These are phyloP conservation scores for Paratrypauchen microcephalus DNA, from an alignment of 2,797 vertebrate genomes.

Conservation along the genomic window DNA sequence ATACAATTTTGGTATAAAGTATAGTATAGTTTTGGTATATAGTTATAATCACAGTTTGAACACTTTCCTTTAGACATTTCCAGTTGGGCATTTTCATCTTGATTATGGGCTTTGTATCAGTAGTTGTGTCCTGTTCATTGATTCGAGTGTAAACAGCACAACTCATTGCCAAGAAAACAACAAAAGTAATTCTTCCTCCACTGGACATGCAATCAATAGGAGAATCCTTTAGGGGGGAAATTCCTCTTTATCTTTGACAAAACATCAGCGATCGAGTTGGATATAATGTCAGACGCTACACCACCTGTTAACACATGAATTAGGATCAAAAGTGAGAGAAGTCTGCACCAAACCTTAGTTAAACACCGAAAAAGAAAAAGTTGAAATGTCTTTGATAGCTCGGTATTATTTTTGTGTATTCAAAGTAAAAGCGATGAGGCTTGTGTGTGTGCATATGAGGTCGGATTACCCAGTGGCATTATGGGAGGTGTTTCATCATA, in stretches of 20 bases:
- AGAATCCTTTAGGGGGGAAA: neutral
- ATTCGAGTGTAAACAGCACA: conserved; percentile 1
- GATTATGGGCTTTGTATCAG: neutral
- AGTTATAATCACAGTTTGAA: neutral
- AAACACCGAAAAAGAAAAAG: neutral
- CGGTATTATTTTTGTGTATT: neutral
- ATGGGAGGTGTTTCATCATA: conserved; percentile 9
- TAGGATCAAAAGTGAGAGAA: neutral
- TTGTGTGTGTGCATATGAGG: neutral
- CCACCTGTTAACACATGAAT: neutral
- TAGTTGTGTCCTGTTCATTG: neutral
- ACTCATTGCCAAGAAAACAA: conserved; percentile 3
- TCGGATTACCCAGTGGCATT: conserved; percentile 1
- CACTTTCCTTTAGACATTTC: neutral
- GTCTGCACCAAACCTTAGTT: neutral
- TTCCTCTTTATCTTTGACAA: conserved; percentile 2
- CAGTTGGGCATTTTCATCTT: neutral
- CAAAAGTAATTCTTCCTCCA: conserved; percentile 2
- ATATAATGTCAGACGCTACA: neutral
- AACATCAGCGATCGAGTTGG: neutral
- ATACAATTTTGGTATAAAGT: too few relatives aligned
- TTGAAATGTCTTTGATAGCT: neutral
- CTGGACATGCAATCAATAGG: conserved; percentile 9
- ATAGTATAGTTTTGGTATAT: too few relatives aligned
- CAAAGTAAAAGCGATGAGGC: conserved; percentile 2